Conservation (phyloP, 1,140 invertebrate genomes). For the Neuroterus valhalla region DNA sequence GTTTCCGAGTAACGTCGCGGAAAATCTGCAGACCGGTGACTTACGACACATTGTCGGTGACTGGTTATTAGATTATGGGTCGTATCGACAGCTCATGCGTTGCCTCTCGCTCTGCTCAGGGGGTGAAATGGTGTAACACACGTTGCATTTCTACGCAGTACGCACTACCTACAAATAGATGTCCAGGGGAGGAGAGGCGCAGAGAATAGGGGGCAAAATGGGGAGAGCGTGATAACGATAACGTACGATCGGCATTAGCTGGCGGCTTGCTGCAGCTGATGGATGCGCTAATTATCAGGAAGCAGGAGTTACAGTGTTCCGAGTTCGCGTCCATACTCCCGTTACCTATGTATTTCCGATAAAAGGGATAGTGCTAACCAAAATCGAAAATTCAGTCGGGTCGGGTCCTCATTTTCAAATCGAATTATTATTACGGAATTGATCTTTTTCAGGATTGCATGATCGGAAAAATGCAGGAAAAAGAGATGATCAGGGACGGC, state of each 20-base stretch:
- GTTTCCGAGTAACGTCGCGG: conserved; percentile 59
- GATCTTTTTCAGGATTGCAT: no score
- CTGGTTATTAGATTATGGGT: conserved; percentile 75
- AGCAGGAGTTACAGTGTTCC: conserved; percentile 74
- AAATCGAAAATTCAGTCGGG: conserved; percentile 41
- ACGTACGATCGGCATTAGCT: conserved; percentile 76
- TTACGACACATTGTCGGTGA: conserved; percentile 70
- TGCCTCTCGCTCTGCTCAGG: conserved; percentile 55
- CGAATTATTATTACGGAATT: no score
- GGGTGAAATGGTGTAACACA: conserved; percentile 40
- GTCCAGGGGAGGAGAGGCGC: conserved; percentile 38
- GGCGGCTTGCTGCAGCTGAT: conserved; percentile 73
- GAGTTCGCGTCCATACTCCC: conserved; percentile 46
- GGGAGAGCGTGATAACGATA: conserved; percentile 71
- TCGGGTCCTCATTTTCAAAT: background rate
- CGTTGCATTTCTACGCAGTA: conserved; percentile 51
- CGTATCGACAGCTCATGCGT: conserved; percentile 72
- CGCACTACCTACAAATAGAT: conserved; percentile 60
- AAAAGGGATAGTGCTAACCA: conserved; percentile 42
- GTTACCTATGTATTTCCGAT: conserved; percentile 56
- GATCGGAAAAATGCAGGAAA: no score
- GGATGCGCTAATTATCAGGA: conserved; percentile 76
- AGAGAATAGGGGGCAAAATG: conserved; percentile 50
- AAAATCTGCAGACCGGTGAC: conserved; percentile 70
- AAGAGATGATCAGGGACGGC: no score